Evolutionary conservation across 2,888 invertebrate genomes (phyloP).

Genomic region (Anaspis maculata): DNA sequence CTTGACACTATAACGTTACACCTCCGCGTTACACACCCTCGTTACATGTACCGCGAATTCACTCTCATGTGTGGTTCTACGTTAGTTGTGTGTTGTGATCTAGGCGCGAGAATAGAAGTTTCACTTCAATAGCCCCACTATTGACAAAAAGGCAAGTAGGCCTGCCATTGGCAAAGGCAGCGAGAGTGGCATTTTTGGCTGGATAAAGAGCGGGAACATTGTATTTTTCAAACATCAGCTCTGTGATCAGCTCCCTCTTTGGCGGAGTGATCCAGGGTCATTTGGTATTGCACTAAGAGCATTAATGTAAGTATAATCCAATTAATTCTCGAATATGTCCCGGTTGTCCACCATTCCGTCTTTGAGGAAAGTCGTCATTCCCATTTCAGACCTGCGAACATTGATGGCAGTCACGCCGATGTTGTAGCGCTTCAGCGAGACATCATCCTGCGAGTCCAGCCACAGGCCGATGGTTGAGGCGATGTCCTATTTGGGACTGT

Average conservation of each 20-base stretch:
- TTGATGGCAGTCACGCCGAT: constrained; percentile 59
- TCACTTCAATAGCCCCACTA: no score
- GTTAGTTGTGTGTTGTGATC: no score
- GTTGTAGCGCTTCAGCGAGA: constrained; percentile 41
- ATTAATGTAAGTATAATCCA: constrained; percentile 57
- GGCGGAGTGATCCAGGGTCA: constrained; percentile 26
- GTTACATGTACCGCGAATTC: no score
- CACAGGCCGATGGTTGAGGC: constrained; percentile 55
- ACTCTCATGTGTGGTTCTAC: no score
- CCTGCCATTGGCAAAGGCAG: constrained; percentile 65
- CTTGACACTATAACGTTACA: no score
- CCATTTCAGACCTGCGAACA: constrained; percentile 44
- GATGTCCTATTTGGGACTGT: constrained; percentile 62
- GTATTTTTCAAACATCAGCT: constrained; percentile 72
- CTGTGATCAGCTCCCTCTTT: constrained; percentile 45
- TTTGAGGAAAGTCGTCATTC: constrained; percentile 56
- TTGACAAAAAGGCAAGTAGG: constrained; percentile 64
- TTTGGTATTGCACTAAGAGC: constrained; percentile 55
- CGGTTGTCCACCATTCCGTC: constrained; percentile 71
- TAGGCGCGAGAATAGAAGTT: no score
- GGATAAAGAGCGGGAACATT: constrained; percentile 69
- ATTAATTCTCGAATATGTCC: constrained; percentile 63
- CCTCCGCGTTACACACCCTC: no score
- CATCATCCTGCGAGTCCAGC: constrained; percentile 42
- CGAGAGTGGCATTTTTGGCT: constrained; percentile 65